A percentile compares a stretch with the other conserved stretches of the same genome.
Conservation (phyloP, 2,888 invertebrate species). For the Incurvaria masculella region DNA sequence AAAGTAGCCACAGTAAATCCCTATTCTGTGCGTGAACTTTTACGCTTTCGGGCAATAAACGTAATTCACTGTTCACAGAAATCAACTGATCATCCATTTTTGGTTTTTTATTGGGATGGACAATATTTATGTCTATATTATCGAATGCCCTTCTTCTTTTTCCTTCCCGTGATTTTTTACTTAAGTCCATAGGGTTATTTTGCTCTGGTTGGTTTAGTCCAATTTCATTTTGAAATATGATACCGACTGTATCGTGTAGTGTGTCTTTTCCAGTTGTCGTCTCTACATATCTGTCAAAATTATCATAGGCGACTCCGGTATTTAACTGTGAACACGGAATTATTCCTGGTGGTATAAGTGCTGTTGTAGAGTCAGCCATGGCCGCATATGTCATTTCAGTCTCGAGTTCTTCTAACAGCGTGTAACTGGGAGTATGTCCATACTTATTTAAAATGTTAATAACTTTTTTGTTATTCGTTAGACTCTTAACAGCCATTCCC, state of each 20-base stretch:
- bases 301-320: conserved; percentile 9
- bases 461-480: conserved; percentile 9
- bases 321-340: too few species aligned
- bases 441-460: conserved; percentile 9
- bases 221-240: conserved; percentile 14
- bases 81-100: conserved; percentile 4
- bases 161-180: conserved; percentile 15
- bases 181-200: conserved; percentile 13
- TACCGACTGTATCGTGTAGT: too few species aligned
- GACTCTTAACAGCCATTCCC: conserved; percentile 8
- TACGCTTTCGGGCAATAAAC: background rate
- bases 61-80: background rate
- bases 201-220: conserved; percentile 15
- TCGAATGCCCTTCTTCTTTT: conserved; percentile 13
- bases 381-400: conserved; percentile 4
- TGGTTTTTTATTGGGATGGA: background rate
- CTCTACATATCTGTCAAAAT: conserved; percentile 8
- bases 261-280: conserved; percentile 8
- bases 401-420: conserved; percentile 8
- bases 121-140: conserved; percentile 11
- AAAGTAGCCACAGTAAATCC: conserved; percentile 6
- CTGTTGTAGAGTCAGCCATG: conserved; percentile 1
- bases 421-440: conserved; percentile 10
- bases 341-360: too few species aligned
- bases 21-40: too few species aligned